Evolutionary conservation across 2,888 invertebrate species (phyloP), one percentile per base, ranked within the genome.

Genomic region (Dusona sp.): DNA sequence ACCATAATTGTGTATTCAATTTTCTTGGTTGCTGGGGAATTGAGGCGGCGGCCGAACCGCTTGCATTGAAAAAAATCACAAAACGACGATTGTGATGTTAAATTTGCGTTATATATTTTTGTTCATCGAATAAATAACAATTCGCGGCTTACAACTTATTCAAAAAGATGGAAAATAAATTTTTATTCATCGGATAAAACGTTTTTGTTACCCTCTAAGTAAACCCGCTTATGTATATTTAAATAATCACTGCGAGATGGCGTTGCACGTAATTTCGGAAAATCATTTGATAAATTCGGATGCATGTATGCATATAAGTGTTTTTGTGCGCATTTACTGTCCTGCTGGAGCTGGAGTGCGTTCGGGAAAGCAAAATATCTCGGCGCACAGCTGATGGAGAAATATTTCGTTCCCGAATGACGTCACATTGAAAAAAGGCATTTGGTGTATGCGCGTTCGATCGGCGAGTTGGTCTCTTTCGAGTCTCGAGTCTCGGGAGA

Each of bases 381-480:
- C 77, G 51, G 75, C 84, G 84, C 89, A 90, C 93, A 93, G 93
- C 93, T 93, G 93, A 93, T 91, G 88, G 67, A 73, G 57, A 22
- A 45, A 36, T n/a, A 74, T 65, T 51, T 67, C 67, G 33, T 61
- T 78, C 74, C 22, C 67, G 81, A 42, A 88, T 93, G 93, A 93
- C 93, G 93, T 94, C 94, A 93, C 90, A 90, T 86, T 89, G 92
- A 93, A 93, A 94, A 93, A 70, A 65, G 57, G 29, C 29, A 29
- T 38, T 93, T 92, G 93, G 93, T 51, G 29, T 54, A 93, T 93
- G 94, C 93, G 94, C 94, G 93, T 90, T 91, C 90, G 91, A 88
- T 91, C 90, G 48, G 90, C 88, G 88, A 86, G 19, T 25, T 36
- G 87, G 29, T 65, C 42, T 42, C 13, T 64, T 48, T 38, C n/a